Percentiles rank a stretch among this genome's conserved stretches.
Evolutionary conservation across 2,888 invertebrate species (phyloP).

Genomic region (Barypeithes pellucidus): DNA sequence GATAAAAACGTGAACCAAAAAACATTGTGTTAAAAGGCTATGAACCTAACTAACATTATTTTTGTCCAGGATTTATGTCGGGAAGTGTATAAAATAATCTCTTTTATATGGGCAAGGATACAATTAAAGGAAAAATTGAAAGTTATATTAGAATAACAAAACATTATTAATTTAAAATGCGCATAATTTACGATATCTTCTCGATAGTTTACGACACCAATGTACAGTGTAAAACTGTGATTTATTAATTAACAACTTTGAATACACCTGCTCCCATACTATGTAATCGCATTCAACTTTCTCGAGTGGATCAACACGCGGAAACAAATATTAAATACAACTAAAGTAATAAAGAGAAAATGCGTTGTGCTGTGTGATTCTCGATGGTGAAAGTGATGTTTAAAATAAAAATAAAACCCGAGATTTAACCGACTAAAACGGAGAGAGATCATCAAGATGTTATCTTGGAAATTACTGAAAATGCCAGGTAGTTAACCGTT

Average conservation of each 20-base stretch:
- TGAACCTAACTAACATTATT: too few relatives aligned
- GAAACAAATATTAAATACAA: constrained; percentile 10
- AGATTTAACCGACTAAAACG: constrained; percentile 10
- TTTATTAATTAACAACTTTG: background rate
- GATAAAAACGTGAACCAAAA: too few relatives aligned
- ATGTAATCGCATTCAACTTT: background rate
- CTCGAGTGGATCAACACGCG: constrained; percentile 5
- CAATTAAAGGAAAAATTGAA: background rate
- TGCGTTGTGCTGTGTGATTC: constrained; percentile 6
- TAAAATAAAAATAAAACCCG: constrained; percentile 1
- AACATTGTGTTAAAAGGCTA: too few relatives aligned
- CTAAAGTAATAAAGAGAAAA: constrained; percentile 16
- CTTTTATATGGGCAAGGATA: background rate
- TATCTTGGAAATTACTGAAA: constrained; percentile 10
- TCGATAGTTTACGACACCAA: background rate
- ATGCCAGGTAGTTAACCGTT: background rate
- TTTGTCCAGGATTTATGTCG: too few relatives aligned
- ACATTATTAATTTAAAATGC: background rate
- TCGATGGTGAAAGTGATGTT: constrained; percentile 25
- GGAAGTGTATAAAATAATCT: too few relatives aligned
- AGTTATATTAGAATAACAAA: background rate
- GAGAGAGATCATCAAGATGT: constrained; percentile 13
- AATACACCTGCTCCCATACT: constrained; percentile 14
- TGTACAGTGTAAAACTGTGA: background rate
- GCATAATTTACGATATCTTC: background rate